phyloP scores from a whole-genome alignment of 2,797 vertebrate species.

The Novumbra hubbsi region DNA sequence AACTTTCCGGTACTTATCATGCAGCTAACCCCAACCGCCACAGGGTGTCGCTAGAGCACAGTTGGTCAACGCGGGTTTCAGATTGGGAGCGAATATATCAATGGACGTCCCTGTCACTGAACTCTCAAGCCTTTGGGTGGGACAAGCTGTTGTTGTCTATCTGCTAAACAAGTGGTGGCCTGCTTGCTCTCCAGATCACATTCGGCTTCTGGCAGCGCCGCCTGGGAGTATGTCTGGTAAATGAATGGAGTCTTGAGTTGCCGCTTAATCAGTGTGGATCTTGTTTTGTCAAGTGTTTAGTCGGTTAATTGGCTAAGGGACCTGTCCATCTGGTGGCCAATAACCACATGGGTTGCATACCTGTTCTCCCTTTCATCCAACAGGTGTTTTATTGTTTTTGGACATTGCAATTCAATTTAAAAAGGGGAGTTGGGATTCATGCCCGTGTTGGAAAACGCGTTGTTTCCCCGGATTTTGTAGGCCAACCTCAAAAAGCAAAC shows the following conservation, averaged over 20 bases:
- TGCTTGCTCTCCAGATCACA: neutral
- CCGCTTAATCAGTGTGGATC: slow-evolving; percentile 21
- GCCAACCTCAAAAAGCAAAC: neutral
- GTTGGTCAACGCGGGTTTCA: too few species aligned
- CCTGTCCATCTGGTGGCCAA: slow-evolving; percentile 24
- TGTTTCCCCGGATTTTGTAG: neutral
- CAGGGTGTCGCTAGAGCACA: too few species aligned
- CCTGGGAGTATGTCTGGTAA: slow-evolving; percentile 10
- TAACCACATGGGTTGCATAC: slow-evolving; percentile 1
- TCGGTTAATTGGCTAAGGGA: slow-evolving; percentile 26
- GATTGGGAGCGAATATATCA: too few species aligned
- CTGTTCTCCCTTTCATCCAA: neutral
- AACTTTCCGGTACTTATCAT: too few species aligned
- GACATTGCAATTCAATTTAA: neutral
- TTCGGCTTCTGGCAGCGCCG: neutral
- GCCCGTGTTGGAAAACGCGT: neutral
- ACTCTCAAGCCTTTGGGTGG: neutral
- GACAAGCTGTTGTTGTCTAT: neutral
- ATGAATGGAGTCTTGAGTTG: slow-evolving; percentile 23
- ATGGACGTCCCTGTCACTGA: too few species aligned
- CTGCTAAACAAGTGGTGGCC: neutral
- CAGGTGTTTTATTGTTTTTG: neutral
- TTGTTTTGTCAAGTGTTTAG: slow-evolving; percentile 33
- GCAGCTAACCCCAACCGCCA: too few species aligned
- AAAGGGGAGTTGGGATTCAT: neutral